Evolutionary conservation across 1,140 invertebrate genomes (phyloP), one percentile per base, ranked within the genome.

Genomic region (Bombus confusus): DNA sequence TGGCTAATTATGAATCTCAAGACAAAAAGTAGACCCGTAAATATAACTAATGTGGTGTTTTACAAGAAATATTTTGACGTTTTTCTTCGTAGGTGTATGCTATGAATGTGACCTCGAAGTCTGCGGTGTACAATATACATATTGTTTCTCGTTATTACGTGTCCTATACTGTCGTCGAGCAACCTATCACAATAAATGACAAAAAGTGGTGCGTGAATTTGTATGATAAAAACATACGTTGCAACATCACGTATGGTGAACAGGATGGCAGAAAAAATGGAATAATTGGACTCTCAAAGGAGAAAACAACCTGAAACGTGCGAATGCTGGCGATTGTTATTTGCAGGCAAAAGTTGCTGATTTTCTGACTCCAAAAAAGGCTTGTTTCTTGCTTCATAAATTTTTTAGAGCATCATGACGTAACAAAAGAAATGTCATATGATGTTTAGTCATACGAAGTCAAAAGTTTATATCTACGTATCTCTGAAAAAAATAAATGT

Each of bases 131-230:
- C n/a, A 80, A 80, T 62, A 78, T 62, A n/a, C 59, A 62, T 71
- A 82, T 80, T 86, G 79, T 86, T 66, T 77, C 62, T 47, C 41
- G 34, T 69, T 83, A 71, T 66, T 86, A 62, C 68, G 80, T 86
- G 39, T 18, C 22, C 41, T 41, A 22, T 31, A 59, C 15, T 74
- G 74, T 64, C 39, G 74, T 74, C 74, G 37, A 64, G 25, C 85
- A 43, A 66, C 52, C 43, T 57, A 77, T 75, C 39, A 47, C 57
- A 41, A 52, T 22, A 41, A 37, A 37, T 18, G 52, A 34, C 73
- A 86, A 86, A 86, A 86, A 86, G 37, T 28, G 34, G 47, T 59
- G 80, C 52, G 81, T 79, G 85, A 83, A 78, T 86, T 86, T 66
- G 68, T 83, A 73, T 62, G n/a, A 66, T 66, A 77, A 83, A 68